Base-by-base conservation (phyloP, 1,140 invertebrate species). In the Drosophila lowei region DNA sequence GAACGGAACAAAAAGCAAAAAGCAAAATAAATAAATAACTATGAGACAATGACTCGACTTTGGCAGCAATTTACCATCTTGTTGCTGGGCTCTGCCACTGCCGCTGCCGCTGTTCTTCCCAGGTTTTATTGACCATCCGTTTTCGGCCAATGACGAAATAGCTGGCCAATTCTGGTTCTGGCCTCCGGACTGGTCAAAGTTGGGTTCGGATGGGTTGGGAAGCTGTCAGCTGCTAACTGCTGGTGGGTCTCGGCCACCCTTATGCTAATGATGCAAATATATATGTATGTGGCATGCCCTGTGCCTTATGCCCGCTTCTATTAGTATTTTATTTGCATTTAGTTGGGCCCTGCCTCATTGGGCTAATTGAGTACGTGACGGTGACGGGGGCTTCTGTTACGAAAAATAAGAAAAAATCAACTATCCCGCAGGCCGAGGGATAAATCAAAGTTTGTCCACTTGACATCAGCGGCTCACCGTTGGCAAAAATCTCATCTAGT, bases 331-430 rank as follows among this genome's bases (percentile, higher is more conserved):
- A 75, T 71, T 85, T 77, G 43, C 42, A 62, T 34, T 77, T 59
- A 60, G 61, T 72, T 78, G 72, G 59, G 76, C 55, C 59, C 50
- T 72, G 72, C 30, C 44, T 42, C 58, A 43, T 67, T 62, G 64
- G 54, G 61, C 72, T 77, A 77, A 77, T 77, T 77, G 71, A 55
- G 34, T 76, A 77, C 74, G 74, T 79, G 76, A 60, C 76, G 42
- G 28, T 47, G 11, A 25, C 5, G 23, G 23, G 28, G 49, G n/a
- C 18, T 15, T 41, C 42, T 21, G 21, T 13, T 34, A 38, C 9
- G 18, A 58, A 54, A 50, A 28, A 9, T n/a, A 18, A 3, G 6
- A 43, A 16, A 13, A 34, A 38, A 58, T 57, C 7, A 43, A 44
- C n/a, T 4, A 41, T 6, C 30, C 16, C 23, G 11, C 16, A 28